Evolutionary conservation across 2,888 invertebrate genomes (phyloP).

Genomic region (Drymonia ruficornis): DNA sequence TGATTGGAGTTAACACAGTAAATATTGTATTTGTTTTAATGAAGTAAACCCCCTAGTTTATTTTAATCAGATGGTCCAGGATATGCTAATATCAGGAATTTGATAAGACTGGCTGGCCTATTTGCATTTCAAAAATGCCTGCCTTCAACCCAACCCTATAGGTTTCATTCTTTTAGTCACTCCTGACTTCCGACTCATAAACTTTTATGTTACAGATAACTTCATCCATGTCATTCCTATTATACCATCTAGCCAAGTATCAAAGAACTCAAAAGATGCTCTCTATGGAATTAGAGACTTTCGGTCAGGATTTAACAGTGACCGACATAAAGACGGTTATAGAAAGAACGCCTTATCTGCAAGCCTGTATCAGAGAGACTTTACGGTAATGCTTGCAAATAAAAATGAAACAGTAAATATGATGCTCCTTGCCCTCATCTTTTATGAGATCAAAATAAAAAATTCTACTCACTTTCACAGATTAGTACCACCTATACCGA

Average conservation of each 20-base stretch:
- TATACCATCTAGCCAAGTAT: conserved; percentile 88
- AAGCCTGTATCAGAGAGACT: conserved; percentile 87
- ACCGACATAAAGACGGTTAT: conserved; percentile 53
- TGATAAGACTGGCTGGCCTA: too few relatives aligned
- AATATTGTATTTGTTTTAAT: conserved; percentile 19
- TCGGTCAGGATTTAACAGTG: conserved; percentile 43
- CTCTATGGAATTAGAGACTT: conserved; percentile 83
- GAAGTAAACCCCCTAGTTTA: neutral
- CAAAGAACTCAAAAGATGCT: conserved; percentile 86
- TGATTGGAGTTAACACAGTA: conserved; percentile 88
- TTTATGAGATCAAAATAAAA: neutral
- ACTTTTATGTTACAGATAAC: conserved; percentile 74
- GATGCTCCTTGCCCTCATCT: neutral
- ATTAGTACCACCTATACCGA: conserved; percentile 87
- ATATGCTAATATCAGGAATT: too few relatives aligned
- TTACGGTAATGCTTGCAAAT: conserved; percentile 71
- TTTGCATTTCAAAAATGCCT: too few relatives aligned
- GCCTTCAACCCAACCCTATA: too few relatives aligned
- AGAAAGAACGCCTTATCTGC: conserved; percentile 79
- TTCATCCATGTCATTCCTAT: conserved; percentile 85
- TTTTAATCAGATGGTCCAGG: neutral
- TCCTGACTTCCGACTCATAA: neutral
- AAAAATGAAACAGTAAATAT: neutral
- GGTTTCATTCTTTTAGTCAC: too few relatives aligned
- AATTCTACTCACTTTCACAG: conserved; percentile 43